These are phyloP conservation scores for Danio aesculapii DNA, from an alignment of 2,797 vertebrate genomes.

Conservation along the genomic window DNA sequence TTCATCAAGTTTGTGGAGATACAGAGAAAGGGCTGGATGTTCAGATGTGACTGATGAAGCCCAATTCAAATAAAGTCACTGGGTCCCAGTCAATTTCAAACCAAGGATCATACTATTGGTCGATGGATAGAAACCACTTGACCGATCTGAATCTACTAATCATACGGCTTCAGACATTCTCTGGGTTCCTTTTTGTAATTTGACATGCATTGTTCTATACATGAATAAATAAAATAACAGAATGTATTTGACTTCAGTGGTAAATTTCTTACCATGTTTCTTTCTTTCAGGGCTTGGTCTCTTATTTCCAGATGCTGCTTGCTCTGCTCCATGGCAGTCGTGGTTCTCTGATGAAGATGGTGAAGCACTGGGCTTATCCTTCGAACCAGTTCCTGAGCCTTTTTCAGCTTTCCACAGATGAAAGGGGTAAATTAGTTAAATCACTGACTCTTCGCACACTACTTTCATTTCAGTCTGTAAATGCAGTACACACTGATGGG, in stretches of 20 bases:
- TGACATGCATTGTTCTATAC: not conserved
- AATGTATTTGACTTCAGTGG: not conserved
- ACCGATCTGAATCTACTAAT: not conserved
- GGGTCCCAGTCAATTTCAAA: too few species aligned
- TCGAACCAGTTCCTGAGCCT: slow-evolving; percentile 70
- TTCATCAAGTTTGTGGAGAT: not conserved
- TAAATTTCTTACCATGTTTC: slow-evolving; percentile 70
- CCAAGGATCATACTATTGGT: too few species aligned
- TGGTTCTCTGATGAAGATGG: slow-evolving; percentile 77
- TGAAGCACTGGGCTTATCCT: slow-evolving; percentile 70
- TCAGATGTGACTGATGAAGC: not conserved
- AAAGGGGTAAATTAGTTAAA: not conserved
- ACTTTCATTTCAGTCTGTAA: slow-evolving; percentile 7
- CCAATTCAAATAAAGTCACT: too few species aligned
- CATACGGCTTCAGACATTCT: not conserved
- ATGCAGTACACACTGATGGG: not conserved
- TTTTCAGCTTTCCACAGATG: slow-evolving; percentile 66
- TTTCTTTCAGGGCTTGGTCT: slow-evolving; percentile 70
- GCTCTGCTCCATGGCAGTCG: slow-evolving; percentile 69
- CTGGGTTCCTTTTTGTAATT: not conserved
- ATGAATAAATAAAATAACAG: not conserved
- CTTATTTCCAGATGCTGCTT: slow-evolving; percentile 64
- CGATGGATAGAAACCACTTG: too few species aligned
- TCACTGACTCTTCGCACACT: not conserved
- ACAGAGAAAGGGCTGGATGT: not conserved